A percentile compares a stretch with the other conserved stretches of the same genome.
These are phyloP conservation scores for Samia ricini DNA, from an alignment of 1,140 invertebrate genomes.

Conservation along the genomic window DNA sequence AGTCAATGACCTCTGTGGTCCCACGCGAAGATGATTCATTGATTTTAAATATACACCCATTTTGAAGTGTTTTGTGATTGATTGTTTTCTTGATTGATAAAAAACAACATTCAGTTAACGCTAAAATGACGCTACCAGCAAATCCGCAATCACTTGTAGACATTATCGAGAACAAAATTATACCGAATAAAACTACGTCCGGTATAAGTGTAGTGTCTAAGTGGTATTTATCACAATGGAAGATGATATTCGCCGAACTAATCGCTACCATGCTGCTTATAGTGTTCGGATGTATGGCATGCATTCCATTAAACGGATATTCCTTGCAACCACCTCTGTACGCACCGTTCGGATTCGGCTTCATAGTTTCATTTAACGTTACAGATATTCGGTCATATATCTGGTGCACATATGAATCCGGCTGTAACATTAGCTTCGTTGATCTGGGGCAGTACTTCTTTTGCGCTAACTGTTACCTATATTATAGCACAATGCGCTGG, in stretches of 20 bases:
- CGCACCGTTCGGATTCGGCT: slow-evolving; percentile 46
- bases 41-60: background rate
- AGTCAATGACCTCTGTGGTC: background rate
- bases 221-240: slow-evolving; percentile 28
- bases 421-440: slow-evolving; percentile 85
- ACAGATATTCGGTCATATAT: slow-evolving; percentile 84
- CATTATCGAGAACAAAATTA: slow-evolving; percentile 25
- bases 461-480: slow-evolving; percentile 84
- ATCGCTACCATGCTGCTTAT: slow-evolving; percentile 50
- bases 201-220: background rate
- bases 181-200: slow-evolving; percentile 2
- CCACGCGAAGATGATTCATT: background rate
- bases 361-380: slow-evolving; percentile 68
- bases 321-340: slow-evolving; percentile 38
- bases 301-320: slow-evolving; percentile 41
- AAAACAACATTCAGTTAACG: background rate
- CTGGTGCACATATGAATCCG: slow-evolving; percentile 87
- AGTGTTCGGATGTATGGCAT: slow-evolving; percentile 56
- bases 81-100: no score
- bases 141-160: slow-evolving; percentile 29
- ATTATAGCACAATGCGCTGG: slow-evolving; percentile 85
- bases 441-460: slow-evolving; percentile 69
- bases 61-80: no score
- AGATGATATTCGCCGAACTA: slow-evolving; percentile 44
- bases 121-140: slow-evolving; percentile 35